Base-by-base conservation (phyloP, 2,113 vertebrate genomes). In the Cephalopterus ornatus region DNA sequence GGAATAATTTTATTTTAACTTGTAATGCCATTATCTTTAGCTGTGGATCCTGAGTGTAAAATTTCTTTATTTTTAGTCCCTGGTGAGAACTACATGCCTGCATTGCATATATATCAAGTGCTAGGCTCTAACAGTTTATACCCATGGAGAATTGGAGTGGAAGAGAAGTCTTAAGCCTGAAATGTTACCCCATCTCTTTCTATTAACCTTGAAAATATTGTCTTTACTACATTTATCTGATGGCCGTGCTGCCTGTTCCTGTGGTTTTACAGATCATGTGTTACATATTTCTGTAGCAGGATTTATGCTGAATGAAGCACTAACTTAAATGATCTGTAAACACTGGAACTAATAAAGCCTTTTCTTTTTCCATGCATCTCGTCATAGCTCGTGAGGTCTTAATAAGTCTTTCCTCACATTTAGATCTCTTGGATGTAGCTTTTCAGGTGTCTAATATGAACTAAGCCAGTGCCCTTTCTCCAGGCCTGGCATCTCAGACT, bases 41-140 rank as follows among this genome's bases (percentile, higher is more conserved):
- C 82, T 35, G 53, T 28, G 67, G 55, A 32, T 89, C 26, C 16
- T 15, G 16, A 91, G 49, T 53, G 49, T 86, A 93, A 79, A 89
- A 93, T 88, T 63, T 61, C 53, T 95, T 95, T 63, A 91, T 88
- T 89, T 95, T 78, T 95, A 95, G 17, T 94, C 91, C 39, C 56
- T 93, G 52, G 22, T 89, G 59, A 47, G 17, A 44, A 28, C 50
- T 87, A 46, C 47, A 30, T 82, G 35, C 52, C 59, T 67, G 41
- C 44, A 63, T 32, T 58, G 49, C 1, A 0, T 49, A 8, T 91
- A 84, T 91, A 71, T 77, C 33, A 73, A 16, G 11, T 22, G 70
- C 5, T 72, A 28, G 22, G 55, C 35, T 95, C 2, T 68, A 84
- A 62, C 23, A 32, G 23, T 84, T 94, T 66, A 86, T 50, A 72